Conservation (phyloP, 2,797 vertebrate genomes). For the Phylloscopus collybita region DNA sequence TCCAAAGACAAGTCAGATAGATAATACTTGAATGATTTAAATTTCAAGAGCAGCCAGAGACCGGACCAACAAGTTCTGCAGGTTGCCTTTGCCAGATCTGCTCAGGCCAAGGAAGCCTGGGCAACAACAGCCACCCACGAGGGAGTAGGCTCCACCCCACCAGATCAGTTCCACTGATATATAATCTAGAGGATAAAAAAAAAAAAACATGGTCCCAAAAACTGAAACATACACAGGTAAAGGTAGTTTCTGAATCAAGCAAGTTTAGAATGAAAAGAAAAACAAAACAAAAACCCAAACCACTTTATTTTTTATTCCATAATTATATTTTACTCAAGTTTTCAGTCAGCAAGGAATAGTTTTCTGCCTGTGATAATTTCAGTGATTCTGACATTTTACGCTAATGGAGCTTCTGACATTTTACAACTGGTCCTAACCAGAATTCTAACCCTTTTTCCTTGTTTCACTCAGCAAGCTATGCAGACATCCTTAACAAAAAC, state of each 20-base stretch:
- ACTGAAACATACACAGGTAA: not conserved
- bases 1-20: constrained; percentile 27
- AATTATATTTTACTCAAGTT: not conserved
- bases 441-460: not conserved
- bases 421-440: not conserved
- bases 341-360: not conserved
- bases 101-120: not conserved
- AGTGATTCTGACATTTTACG: not conserved
- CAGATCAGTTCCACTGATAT: not conserved
- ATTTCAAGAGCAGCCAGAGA: constrained; percentile 2
- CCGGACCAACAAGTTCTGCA: constrained; percentile 49
- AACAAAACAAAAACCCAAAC: not conserved
- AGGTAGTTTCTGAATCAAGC: not conserved
- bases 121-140: not conserved
- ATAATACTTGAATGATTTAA: constrained; percentile 15
- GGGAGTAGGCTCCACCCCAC: constrained; percentile 27
- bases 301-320: not conserved
- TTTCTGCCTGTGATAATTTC: not conserved
- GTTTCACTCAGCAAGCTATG: not conserved
- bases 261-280: not conserved
- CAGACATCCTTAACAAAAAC: constrained; percentile 23
- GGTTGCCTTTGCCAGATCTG: not conserved
- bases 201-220: not conserved
- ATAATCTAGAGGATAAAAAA: not conserved
- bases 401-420: not conserved